Conservation (phyloP, 2,888 invertebrate genomes). For the Ceriagrion tenellum region DNA sequence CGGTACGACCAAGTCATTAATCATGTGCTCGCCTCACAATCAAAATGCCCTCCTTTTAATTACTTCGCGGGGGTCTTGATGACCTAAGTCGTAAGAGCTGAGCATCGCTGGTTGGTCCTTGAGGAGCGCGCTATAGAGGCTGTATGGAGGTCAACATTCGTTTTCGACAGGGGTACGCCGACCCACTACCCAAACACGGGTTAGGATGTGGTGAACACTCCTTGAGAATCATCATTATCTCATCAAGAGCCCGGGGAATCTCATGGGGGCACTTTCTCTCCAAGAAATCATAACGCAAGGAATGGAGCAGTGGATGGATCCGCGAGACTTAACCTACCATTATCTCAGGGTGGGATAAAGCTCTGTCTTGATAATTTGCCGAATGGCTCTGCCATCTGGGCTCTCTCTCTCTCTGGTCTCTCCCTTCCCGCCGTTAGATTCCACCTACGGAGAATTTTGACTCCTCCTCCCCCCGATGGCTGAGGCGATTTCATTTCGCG, state of each 20-base stretch:
- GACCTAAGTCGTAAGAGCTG: background rate
- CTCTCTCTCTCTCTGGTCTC: no score
- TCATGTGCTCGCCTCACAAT: background rate
- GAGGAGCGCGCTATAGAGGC: background rate
- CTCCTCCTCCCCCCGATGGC: background rate
- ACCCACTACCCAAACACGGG: background rate
- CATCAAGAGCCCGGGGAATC: background rate
- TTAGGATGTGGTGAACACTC: background rate
- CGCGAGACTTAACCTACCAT: background rate
- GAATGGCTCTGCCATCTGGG: background rate
- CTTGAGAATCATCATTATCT: slow-evolving; percentile 18
- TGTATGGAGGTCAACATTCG: background rate
- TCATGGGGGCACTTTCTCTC: background rate
- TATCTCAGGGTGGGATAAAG: background rate
- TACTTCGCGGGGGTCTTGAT: background rate
- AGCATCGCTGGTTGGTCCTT: background rate
- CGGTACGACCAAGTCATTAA: background rate
- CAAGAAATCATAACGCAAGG: background rate
- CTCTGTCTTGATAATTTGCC: background rate
- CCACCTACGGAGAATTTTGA: no score
- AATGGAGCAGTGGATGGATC: background rate
- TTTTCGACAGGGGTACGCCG: background rate
- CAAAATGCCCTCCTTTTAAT: background rate
- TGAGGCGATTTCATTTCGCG: background rate
- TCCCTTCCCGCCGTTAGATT: no score